phyloP scores from a whole-genome alignment of 1,140 invertebrate species.

The Nilaparvata lugens region DNA sequence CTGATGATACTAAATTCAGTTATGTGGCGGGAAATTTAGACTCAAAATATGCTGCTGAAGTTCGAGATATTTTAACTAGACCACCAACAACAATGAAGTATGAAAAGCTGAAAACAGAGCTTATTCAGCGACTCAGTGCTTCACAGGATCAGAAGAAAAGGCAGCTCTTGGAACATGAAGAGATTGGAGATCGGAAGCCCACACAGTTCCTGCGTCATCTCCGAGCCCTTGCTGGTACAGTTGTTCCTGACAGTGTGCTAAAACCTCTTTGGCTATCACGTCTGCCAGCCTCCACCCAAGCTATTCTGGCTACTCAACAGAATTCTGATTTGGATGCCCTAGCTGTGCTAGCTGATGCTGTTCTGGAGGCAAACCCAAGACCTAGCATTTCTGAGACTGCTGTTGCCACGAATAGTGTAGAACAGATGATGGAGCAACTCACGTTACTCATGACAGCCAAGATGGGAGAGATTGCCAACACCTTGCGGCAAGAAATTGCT shows the following conservation, averaged over 20 bases:
- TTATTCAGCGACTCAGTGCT: constrained; percentile 24
- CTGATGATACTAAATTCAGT: no score
- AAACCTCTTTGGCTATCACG: constrained; percentile 5
- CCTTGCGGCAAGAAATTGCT: neutral
- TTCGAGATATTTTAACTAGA: constrained; percentile 13
- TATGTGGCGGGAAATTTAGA: no score
- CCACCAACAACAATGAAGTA: constrained; percentile 18
- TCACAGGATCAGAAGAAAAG: constrained; percentile 23
- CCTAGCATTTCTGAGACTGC: no score
- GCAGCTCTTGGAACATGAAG: constrained; percentile 19
- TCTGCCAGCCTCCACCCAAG: no score
- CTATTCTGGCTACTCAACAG: no score
- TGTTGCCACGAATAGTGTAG: no score
- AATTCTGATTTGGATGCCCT: no score
- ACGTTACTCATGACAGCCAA: neutral
- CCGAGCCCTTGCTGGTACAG: constrained; percentile 19
- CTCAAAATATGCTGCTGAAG: no score
- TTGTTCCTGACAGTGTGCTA: constrained; percentile 28
- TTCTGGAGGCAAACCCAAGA: no score
- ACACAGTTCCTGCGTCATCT: constrained; percentile 29
- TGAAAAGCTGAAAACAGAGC: constrained; percentile 25
- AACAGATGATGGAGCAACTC: no score
- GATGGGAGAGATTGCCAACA: neutral
- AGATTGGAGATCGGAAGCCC: constrained; percentile 30
- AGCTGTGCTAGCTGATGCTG: no score